Evolutionary conservation across 2,797 vertebrate genomes (phyloP).

Genomic region (Pseudochromis fuscus): DNA sequence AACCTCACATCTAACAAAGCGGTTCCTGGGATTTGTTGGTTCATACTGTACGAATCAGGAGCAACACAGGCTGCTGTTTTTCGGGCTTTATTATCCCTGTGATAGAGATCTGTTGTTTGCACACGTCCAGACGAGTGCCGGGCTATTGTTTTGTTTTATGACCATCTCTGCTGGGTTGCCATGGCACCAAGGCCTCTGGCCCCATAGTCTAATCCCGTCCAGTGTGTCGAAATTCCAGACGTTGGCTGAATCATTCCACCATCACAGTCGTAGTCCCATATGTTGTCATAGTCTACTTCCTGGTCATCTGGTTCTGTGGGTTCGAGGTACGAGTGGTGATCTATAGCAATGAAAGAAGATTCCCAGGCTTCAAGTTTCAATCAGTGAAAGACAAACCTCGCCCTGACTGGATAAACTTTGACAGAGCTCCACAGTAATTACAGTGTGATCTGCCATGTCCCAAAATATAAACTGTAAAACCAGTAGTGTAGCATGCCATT

Average conservation of each 20-base stretch:
- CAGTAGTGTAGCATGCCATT: slow-evolving; percentile 42
- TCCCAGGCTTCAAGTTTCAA: slow-evolving; percentile 64
- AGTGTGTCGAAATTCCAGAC: slow-evolving; percentile 85
- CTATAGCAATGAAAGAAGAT: slow-evolving; percentile 72
- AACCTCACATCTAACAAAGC: slow-evolving; percentile 40
- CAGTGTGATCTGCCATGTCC: slow-evolving; percentile 29
- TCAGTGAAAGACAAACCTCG: slow-evolving; percentile 49
- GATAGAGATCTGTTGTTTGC: slow-evolving; percentile 86
- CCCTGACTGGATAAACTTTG: slow-evolving; percentile 43
- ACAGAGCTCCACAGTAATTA: slow-evolving; percentile 18
- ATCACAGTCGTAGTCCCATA: slow-evolving; percentile 85
- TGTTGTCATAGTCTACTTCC: slow-evolving; percentile 91
- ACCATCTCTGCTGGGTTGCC: slow-evolving; percentile 87
- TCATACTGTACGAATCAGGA: slow-evolving; percentile 64
- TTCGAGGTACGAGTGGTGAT: slow-evolving; percentile 83
- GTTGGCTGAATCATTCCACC: slow-evolving; percentile 82
- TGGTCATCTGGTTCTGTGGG: slow-evolving; percentile 86
- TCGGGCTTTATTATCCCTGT: slow-evolving; percentile 70
- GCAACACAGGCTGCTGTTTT: slow-evolving; percentile 47
- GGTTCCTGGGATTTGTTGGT: slow-evolving; percentile 41
- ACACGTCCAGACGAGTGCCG: slow-evolving; percentile 82
- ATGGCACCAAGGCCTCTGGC: slow-evolving; percentile 81
- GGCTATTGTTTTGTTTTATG: slow-evolving; percentile 84
- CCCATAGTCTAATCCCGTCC: slow-evolving; percentile 82
- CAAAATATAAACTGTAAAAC: slow-evolving; percentile 55